Percentiles rank a stretch among this genome's conserved stretches.
Evolutionary conservation across 2,113 vertebrate genomes (phyloP).

Genomic region (Phylloscopus whistleri): DNA sequence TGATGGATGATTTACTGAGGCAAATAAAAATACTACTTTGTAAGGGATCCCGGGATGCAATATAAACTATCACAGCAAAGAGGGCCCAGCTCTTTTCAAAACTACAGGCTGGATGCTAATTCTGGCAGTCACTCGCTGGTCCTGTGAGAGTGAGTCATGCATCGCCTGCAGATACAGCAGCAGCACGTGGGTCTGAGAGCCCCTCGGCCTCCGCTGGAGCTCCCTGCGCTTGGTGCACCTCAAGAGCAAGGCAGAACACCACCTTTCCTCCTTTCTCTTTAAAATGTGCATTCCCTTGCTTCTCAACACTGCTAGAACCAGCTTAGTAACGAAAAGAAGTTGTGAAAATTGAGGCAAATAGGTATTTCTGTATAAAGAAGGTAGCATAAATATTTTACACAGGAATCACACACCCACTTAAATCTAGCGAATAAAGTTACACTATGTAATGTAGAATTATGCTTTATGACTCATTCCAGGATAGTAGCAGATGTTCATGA

Average conservation of each 20-base stretch:
- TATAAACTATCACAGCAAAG: background rate
- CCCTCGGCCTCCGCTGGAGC: background rate
- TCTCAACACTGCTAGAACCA: background rate
- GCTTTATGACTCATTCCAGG: constrained; percentile 11
- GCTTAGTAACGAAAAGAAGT: background rate
- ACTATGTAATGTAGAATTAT: background rate
- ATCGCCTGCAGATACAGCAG: background rate
- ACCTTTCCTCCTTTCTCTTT: background rate
- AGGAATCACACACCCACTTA: background rate
- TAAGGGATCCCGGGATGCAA: background rate
- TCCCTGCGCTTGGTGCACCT: background rate
- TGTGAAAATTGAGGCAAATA: background rate
- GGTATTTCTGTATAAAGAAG: background rate
- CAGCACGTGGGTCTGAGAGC: background rate
- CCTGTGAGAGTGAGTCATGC: constrained; percentile 12
- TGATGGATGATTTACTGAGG: background rate
- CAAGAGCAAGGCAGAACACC: background rate
- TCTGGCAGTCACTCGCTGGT: background rate
- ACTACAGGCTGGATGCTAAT: background rate
- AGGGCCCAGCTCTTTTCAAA: background rate
- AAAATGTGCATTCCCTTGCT: background rate
- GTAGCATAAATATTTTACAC: background rate
- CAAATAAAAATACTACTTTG: background rate
- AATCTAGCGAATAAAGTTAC: background rate
- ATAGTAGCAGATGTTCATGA: background rate